Evolutionary conservation across 2,888 invertebrate species (phyloP).

Genomic region (Amiota mariae): DNA sequence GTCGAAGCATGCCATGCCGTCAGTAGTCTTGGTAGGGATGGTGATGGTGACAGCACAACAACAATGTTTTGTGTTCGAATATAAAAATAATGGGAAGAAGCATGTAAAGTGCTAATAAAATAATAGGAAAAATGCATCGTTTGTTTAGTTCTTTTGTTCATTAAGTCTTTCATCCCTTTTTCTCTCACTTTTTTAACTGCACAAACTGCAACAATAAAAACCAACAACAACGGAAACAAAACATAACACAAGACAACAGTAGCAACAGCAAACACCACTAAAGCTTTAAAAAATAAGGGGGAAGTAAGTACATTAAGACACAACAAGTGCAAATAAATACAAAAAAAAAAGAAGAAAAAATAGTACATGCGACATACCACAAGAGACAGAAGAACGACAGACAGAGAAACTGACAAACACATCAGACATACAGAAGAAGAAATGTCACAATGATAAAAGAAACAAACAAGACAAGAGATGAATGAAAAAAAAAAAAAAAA

Average conservation of each 20-base stretch:
- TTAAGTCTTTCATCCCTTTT: slow-evolving; percentile 16
- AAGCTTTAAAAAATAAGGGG: too few relatives aligned
- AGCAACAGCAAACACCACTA: too few relatives aligned
- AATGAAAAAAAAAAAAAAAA: too few relatives aligned
- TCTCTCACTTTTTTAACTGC: neutral
- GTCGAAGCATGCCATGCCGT: slow-evolving; percentile 31
- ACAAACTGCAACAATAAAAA: neutral
- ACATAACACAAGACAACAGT: neutral
- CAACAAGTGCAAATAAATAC: too few relatives aligned
- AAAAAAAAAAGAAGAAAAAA: too few relatives aligned
- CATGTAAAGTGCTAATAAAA: slow-evolving; percentile 6
- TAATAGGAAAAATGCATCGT: neutral
- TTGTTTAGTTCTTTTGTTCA: slow-evolving; percentile 36
- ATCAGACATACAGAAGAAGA: neutral
- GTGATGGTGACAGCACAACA: neutral
- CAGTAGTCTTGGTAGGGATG: neutral
- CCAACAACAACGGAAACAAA: neutral
- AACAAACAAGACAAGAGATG: neutral
- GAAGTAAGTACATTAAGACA: too few relatives aligned
- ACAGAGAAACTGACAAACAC: neutral
- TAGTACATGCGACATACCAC: neutral
- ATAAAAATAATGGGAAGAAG: neutral
- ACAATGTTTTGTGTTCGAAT: neutral
- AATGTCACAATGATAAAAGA: neutral
- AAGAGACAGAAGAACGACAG: neutral